Conservation (phyloP, 2,888 invertebrate genomes). For the Augiades crinisus region DNA sequence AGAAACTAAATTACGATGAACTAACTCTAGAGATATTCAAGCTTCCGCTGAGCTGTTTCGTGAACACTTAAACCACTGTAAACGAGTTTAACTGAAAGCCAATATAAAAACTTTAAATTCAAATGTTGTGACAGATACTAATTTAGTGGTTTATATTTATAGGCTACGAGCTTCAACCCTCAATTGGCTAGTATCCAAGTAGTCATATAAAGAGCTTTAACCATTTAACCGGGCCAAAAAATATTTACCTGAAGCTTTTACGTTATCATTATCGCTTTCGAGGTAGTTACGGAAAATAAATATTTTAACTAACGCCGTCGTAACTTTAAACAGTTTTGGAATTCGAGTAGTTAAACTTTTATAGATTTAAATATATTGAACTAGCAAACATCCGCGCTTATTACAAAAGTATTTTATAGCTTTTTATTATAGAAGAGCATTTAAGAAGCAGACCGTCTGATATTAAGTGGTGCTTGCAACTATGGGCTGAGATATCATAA, state of each 20-base stretch:
- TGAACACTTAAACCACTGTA: constrained; percentile 33
- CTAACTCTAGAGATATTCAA: constrained; percentile 57
- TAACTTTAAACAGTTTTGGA: constrained; percentile 4
- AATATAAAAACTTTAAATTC: constrained; percentile 26
- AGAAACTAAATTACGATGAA: constrained; percentile 70
- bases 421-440: too few relatives aligned
- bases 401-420: constrained; percentile 44
- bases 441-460: too few relatives aligned
- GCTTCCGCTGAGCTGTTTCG: constrained; percentile 55
- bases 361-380: not conserved
- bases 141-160: constrained; percentile 27
- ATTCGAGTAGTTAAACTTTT: not conserved
- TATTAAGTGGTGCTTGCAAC: too few relatives aligned
- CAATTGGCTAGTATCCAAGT: constrained; percentile 37
- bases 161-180: constrained; percentile 28
- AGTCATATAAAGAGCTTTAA: constrained; percentile 29
- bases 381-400: constrained; percentile 24
- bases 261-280: constrained; percentile 19
- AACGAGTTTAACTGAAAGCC: constrained; percentile 23
- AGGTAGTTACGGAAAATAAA: constrained; percentile 15
- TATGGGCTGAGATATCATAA: too few relatives aligned
- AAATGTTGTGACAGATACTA: constrained; percentile 24
- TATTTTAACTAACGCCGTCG: constrained; percentile 5
- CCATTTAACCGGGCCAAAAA: constrained; percentile 19
- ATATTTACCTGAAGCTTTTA: constrained; percentile 20